Base-by-base conservation (phyloP, 2,113 vertebrate genomes). In the Hymenochirus boettgeri region DNA sequence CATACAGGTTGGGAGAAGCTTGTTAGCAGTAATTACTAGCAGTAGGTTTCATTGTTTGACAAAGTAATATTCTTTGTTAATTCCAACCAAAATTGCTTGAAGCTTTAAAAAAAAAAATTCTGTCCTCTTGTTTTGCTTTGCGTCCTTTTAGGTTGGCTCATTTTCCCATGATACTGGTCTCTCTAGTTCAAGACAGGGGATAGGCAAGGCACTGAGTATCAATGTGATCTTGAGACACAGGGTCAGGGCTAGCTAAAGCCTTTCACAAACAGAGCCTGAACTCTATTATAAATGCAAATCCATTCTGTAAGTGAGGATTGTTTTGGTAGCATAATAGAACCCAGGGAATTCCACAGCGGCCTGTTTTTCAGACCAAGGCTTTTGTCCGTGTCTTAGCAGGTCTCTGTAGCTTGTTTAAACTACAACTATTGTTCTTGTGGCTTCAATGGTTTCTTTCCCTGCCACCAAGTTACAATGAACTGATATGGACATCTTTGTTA, bases 231-330 rank as follows among this genome's bases (percentile, higher is more conserved):
- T 80, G 74, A 85, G 87, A 86, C 85, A 82, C 18, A 77, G 87
- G 91, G 90, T 92, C 92, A 93, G 80, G 73, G 76, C 82, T 74
- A 83, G 84, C 77, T 64, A 88, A 93, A 92, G 87, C 80, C 85
- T 84, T 90, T 89, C 82, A 90, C 85, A 92, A 92, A 91, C 87
- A 91, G 77, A 85, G 74, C 77, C 83, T 92, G 88, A 92, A 91
- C 90, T 83, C 84, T 86, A 93, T 95, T 93, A 95, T 81, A 79
- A 82, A 93, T 93, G 90, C 92, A 96, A 96, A 96, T 96, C 92
- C 90, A 91, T 84, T 88, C 87, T 91, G 80, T 88, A 81, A 91
- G 84, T 88, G 85, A 81, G 82, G 80, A 91, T 93, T 93, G 91
- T 93, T 88, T 83, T 77, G 72, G 72, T 25, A 27, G 45, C 61